Percentiles rank a stretch among this genome's conserved stretches.
Conservation (phyloP, 2,888 invertebrate species). For the Osedax frankpressi region DNA sequence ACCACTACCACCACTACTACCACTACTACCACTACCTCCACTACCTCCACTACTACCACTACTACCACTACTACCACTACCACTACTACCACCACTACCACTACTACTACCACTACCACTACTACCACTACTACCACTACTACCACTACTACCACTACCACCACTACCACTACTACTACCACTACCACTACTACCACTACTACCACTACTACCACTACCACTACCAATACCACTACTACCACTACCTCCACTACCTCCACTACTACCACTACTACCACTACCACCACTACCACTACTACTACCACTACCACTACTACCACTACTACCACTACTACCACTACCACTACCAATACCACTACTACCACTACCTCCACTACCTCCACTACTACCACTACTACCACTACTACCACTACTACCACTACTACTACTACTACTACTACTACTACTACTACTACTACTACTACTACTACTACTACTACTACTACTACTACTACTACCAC, state of each 20-base stretch:
- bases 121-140: background rate
- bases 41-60: background rate
- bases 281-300: background rate
- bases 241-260: conserved; percentile 3
- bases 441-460: background rate
- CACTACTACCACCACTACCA: background rate
- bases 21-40: background rate
- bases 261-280: background rate
- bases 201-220: conserved; percentile 4
- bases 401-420: conserved; percentile 11
- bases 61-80: no score
- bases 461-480: conserved; percentile 13
- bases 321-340: background rate
- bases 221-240: conserved; percentile 6
- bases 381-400: conserved; percentile 10
- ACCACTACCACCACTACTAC: background rate
- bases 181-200: background rate
- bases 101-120: background rate
- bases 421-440: conserved; percentile 13
- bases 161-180: no score
- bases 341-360: conserved; percentile 8
- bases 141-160: no score
- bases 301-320: background rate
- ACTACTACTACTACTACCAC: conserved; percentile 17
- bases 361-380: conserved; percentile 3